A percentile compares a stretch with the other conserved stretches of the same genome.
These are phyloP conservation scores for Calcarius lapponicus DNA, from an alignment of 2,797 vertebrate species.

Conservation along the genomic window DNA sequence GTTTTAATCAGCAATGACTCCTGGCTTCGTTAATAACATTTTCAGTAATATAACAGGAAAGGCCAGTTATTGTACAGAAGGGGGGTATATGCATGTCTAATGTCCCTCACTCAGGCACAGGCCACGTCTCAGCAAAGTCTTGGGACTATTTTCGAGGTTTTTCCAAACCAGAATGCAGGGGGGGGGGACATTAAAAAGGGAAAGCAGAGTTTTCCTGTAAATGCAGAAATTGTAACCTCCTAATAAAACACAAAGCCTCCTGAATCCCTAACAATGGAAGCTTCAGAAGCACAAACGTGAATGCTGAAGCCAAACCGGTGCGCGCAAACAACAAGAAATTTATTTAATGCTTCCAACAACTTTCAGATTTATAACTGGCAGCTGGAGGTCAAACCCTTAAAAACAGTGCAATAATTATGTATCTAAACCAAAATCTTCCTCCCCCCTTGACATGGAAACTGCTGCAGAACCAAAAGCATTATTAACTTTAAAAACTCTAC, in stretches of 20 bases:
- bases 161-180: not conserved
- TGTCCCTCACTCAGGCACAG: not conserved
- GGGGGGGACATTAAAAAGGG: not conserved
- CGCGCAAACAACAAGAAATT: not conserved
- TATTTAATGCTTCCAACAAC: not conserved
- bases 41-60: slow-evolving; percentile 31
- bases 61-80: not conserved
- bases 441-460: fast-evolving
- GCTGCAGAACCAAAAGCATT: not conserved
- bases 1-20: slow-evolving; percentile 78
- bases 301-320: not conserved
- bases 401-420: not conserved
- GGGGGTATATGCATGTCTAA: not conserved
- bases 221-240: not conserved
- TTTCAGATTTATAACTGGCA: not conserved
- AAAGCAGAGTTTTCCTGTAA: not conserved
- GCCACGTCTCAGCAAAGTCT: not conserved
- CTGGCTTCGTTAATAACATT: slow-evolving; percentile 50
- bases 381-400: not conserved
- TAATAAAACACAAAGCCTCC: not conserved
- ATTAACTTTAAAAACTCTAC: not conserved
- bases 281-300: not conserved
- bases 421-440: not conserved
- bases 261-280: not conserved
- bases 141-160: not conserved